Base-by-base conservation (phyloP, 2,113 vertebrate genomes). In the Hiodon tergisus region DNA sequence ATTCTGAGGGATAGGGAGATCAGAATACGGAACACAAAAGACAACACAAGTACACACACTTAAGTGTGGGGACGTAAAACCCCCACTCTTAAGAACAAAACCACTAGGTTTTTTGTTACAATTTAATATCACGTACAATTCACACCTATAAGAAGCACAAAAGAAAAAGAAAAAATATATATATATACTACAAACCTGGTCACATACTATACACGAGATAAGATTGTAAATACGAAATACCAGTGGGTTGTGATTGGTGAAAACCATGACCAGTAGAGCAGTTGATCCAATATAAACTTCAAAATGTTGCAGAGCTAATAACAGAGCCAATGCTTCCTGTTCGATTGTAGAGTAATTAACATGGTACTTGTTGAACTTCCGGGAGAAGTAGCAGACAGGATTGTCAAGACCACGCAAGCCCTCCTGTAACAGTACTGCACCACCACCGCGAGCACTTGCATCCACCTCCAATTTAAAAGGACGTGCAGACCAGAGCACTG, bases 391-490 rank as follows among this genome's bases (percentile, higher is more conserved):
- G 31, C 31, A 31, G 31, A 31, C 31, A 31, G 10, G 67, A 17
- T 47, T 7, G 14, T 13, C 2, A 3, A 72, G 3, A 7, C 50
- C 69, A 7, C 16, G 3, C 5, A 2, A 10, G 9, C 60, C 76
- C 6, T 75, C 67, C 61, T 72, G 69, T 5, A 66, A 0, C 6
- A 77, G n/a, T 9, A 77, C 69, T n/a, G 70, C 69, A 2, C 76
- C 61, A 11, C 61, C 76, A 0, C 76, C 60, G 6, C 8, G 4
- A 2, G 47, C 76, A 14, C 71, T 77, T 0, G 76, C 62, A 68
- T 77, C 76, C 1, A 77, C 70, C 4, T 72, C 76, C 2, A 73
- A 4, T 0, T 52, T 53, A 52, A 77, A 73, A 0, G 76, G 46
- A 4, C 4, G 4, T 0, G 31, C 31, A 31, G 46, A 60, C 3